A percentile compares a stretch with the other conserved stretches of the same genome.
Conservation (phyloP, 2,113 vertebrate species). For the Rhabdornis inornatus region DNA sequence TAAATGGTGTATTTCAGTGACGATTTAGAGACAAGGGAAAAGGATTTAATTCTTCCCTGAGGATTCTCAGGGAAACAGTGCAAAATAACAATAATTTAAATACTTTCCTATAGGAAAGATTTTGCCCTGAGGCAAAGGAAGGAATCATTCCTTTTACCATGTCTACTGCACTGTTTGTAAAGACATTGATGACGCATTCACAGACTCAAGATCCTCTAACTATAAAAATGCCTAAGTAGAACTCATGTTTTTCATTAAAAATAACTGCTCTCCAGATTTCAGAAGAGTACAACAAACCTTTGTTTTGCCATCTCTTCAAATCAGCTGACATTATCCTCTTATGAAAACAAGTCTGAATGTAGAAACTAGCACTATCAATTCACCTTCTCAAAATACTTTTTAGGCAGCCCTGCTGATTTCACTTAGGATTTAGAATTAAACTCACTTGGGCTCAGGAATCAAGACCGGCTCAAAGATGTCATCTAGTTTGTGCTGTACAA, state of each 20-base stretch:
- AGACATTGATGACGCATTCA: not conserved
- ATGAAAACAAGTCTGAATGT: not conserved
- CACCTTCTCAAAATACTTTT: not conserved
- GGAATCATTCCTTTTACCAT: not conserved
- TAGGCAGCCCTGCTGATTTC: not conserved
- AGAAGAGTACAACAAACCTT: not conserved
- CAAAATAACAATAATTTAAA: too few species aligned
- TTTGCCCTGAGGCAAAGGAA: too few species aligned
- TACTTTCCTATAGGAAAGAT: too few species aligned
- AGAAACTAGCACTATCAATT: not conserved
- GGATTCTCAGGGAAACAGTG: too few species aligned
- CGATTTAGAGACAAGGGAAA: not conserved
- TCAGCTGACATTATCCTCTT: not conserved
- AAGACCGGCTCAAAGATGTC: conserved; percentile 94
- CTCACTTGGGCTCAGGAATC: conserved; percentile 95
- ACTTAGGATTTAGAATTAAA: not conserved
- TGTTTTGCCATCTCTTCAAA: not conserved
- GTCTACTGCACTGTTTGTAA: not conserved
- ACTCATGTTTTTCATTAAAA: not conserved
- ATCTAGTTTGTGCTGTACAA: conserved; percentile 96
- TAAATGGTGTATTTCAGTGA: not conserved
- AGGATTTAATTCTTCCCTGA: not conserved
- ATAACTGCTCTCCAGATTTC: not conserved
- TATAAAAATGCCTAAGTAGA: not conserved
- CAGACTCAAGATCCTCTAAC: not conserved